Conservation (phyloP, 2,888 invertebrate species). For the Caenorhabditis japonica region DNA sequence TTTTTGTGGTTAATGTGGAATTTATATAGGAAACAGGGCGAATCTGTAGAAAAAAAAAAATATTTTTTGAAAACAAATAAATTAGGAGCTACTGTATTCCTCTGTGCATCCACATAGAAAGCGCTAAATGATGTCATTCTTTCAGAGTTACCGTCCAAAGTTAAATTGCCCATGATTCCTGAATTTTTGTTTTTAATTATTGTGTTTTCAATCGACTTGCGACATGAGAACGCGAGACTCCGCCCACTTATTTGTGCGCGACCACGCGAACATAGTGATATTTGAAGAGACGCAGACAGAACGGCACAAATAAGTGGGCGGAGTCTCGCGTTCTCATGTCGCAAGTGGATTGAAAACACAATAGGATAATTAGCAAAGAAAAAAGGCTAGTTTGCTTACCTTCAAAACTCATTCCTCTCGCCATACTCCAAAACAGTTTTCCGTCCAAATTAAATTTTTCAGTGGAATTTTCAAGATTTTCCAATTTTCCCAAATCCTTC, state of each 20-base stretch:
- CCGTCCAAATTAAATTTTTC: constrained; percentile 20
- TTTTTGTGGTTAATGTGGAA: constrained; percentile 10
- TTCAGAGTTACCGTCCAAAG: constrained; percentile 47
- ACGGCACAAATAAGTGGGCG: no score
- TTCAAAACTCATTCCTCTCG: constrained; percentile 17
- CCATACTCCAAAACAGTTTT: constrained; percentile 12
- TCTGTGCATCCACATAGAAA: constrained; percentile 50
- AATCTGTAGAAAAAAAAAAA: constrained; percentile 33
- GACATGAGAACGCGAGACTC: no score
- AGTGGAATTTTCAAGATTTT: no score
- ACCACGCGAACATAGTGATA: no score
- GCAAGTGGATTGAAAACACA: no score
- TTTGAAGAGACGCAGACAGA: no score
- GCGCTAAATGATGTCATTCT: constrained; percentile 57
- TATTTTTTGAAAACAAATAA: no score
- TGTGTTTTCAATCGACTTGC: no score
- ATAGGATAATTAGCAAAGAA: constrained; percentile 8
- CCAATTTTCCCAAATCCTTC: background rate
- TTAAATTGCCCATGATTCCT: constrained; percentile 53
- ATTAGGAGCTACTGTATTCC: constrained; percentile 8
- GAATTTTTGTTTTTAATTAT: constrained; percentile 39
- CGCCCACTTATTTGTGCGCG: no score
- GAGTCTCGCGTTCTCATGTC: no score
- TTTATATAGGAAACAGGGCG: constrained; percentile 39
- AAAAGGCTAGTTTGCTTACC: background rate